Conservation (phyloP, 2,888 invertebrate species). For the Parnassius apollo region DNA sequence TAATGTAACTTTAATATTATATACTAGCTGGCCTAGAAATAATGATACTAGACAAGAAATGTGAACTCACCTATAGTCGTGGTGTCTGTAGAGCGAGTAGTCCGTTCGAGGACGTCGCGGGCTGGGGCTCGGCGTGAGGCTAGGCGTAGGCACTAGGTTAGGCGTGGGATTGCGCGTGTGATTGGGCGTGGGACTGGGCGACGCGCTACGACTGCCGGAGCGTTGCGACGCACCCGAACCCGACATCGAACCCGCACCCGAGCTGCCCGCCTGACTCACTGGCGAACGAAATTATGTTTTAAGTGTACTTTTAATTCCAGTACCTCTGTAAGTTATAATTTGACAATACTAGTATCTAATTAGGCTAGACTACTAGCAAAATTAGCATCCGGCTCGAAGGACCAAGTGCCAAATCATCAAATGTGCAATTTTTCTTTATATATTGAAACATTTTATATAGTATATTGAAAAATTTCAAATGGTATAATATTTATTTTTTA, state of each 20-base stretch:
- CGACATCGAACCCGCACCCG: background rate
- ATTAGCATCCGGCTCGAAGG: too few species aligned
- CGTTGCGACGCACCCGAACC: background rate
- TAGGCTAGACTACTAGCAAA: too few species aligned
- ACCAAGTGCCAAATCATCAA: too few species aligned
- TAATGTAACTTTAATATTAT: too few species aligned
- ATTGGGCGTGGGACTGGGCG: constrained; percentile 34
- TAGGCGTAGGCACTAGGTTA: constrained; percentile 23
- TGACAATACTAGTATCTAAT: too few species aligned
- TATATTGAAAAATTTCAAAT: too few species aligned
- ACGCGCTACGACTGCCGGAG: constrained; percentile 30
- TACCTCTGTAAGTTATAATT: too few species aligned
- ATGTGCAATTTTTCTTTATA: too few species aligned
- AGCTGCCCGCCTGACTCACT: background rate
- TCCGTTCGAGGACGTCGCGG: background rate
- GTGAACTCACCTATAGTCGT: constrained; percentile 15
- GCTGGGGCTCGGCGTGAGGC: constrained; percentile 33
- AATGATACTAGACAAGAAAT: background rate
- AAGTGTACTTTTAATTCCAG: too few species aligned
- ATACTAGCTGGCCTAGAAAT: too few species aligned
- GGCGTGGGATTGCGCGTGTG: constrained; percentile 32
- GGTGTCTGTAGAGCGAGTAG: constrained; percentile 30
- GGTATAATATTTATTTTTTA: too few species aligned
- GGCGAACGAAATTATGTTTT: background rate
- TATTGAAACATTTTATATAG: too few species aligned